These are phyloP conservation scores for Fulica atra DNA, from an alignment of 2,113 vertebrate species.

Conservation along the genomic window DNA sequence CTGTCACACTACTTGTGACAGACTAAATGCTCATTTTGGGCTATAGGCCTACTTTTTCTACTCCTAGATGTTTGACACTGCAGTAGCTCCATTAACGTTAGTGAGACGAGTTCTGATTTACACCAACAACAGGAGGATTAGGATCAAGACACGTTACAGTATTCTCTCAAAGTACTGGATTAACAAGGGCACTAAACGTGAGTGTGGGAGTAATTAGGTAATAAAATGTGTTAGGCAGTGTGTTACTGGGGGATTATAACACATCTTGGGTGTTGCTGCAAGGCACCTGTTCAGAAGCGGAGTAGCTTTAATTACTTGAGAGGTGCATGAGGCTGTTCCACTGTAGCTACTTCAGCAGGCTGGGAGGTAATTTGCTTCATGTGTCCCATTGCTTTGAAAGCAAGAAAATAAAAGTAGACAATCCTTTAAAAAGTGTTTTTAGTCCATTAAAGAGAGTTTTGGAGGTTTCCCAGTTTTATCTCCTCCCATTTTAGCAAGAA, in stretches of 20 bases:
- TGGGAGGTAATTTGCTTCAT: background rate
- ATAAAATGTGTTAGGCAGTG: constrained; percentile 21
- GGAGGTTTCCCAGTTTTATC: background rate
- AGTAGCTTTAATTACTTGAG: background rate
- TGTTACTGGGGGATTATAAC: constrained; percentile 32
- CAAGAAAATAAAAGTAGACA: background rate
- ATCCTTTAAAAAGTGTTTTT: background rate
- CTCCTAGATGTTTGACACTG: background rate
- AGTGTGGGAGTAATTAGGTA: constrained; percentile 64
- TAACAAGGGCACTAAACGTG: constrained; percentile 62
- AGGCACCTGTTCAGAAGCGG: constrained; percentile 28
- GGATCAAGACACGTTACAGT: constrained; percentile 18
- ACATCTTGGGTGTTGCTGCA: background rate
- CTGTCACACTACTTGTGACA: constrained; percentile 32
- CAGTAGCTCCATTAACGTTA: background rate
- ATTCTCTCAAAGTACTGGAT: constrained; percentile 47
- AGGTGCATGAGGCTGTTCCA: background rate
- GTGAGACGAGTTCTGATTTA: constrained; percentile 16
- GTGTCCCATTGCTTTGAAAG: background rate
- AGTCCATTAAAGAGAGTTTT: background rate
- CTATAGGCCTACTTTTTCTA: background rate
- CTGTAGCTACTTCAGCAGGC: background rate
- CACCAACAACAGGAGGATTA: background rate
- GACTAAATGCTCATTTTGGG: constrained; percentile 45
- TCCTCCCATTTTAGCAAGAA: background rate